A percentile compares a stretch with the other conserved stretches of the same genome.
Evolutionary conservation across 2,113 vertebrate genomes (phyloP).

Genomic region (Lepisosteus oculatus): DNA sequence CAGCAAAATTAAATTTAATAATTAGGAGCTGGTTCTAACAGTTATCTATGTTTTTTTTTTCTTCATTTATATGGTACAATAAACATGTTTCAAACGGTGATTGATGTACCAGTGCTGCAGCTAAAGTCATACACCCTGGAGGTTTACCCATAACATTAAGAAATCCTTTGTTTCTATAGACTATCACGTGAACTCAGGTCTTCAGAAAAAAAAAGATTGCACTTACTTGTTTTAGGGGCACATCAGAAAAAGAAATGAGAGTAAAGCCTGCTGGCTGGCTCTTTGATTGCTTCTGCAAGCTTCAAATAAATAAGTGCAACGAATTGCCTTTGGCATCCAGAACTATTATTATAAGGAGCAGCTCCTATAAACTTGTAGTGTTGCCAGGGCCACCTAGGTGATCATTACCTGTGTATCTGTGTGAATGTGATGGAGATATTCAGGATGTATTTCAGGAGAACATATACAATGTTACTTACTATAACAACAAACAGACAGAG

Average conservation of each 20-base stretch:
- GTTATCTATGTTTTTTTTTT: neutral
- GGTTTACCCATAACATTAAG: conserved; percentile 2
- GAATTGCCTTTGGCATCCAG: conserved; percentile 11
- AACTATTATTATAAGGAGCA: conserved; percentile 27
- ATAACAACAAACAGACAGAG: too few species aligned
- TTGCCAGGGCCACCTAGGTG: conserved; percentile 6
- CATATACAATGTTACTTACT: too few species aligned
- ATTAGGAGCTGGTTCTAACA: conserved; percentile 1
- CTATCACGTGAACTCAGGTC: neutral
- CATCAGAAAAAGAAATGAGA: conserved; percentile 7
- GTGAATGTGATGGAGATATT: neutral
- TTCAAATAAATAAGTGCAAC: conserved; percentile 22
- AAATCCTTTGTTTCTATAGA: neutral
- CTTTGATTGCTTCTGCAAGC: conserved; percentile 7
- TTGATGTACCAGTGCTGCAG: neutral
- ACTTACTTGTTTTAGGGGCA: neutral
- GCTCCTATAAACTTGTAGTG: conserved; percentile 12
- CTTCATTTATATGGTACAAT: neutral
- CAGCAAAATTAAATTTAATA: neutral
- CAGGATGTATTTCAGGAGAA: neutral
- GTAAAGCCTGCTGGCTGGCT: conserved; percentile 8
- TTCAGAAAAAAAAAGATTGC: neutral
- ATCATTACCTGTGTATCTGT: neutral
- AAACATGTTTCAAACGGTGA: neutral
- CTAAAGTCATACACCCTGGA: neutral